phyloP scores from a whole-genome alignment of 2,113 vertebrate species.

The Xiphophorus hellerii region DNA sequence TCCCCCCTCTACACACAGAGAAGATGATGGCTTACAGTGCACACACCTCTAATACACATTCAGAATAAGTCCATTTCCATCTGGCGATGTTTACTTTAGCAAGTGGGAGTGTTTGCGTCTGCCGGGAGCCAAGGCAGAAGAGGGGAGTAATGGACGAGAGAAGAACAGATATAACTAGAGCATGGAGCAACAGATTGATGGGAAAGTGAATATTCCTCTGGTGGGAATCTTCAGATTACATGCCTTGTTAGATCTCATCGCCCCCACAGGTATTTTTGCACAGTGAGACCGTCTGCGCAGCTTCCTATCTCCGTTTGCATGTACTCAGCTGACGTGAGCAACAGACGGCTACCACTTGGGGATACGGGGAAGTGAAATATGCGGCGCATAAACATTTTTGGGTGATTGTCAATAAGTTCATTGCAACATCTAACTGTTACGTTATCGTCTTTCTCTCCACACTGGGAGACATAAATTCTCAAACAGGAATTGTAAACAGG shows the following conservation, averaged over 20 bases:
- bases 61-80: slow-evolving; percentile 63
- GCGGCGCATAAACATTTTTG: slow-evolving; percentile 2
- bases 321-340: slow-evolving; percentile 38
- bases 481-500: not conserved
- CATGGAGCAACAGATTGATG: slow-evolving; percentile 56
- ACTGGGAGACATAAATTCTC: not conserved
- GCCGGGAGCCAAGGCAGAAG: slow-evolving; percentile 17
- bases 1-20: not conserved
- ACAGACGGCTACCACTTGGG: slow-evolving; percentile 27
- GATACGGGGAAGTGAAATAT: slow-evolving; percentile 30
- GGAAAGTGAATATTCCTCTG: slow-evolving; percentile 67
- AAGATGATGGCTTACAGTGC: slow-evolving; percentile 14
- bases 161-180: slow-evolving; percentile 39
- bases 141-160: slow-evolving; percentile 21
- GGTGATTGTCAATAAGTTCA: slow-evolving; percentile 21
- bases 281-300: slow-evolving; percentile 26
- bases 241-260: slow-evolving; percentile 62
- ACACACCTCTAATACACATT: slow-evolving; percentile 34
- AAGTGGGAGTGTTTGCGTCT: slow-evolving; percentile 52
- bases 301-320: slow-evolving; percentile 27
- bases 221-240: slow-evolving; percentile 69
- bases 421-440: not conserved
- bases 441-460: slow-evolving; percentile 1
- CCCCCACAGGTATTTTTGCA: slow-evolving; percentile 55
- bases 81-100: slow-evolving; percentile 64